Evolutionary conservation across 2,888 invertebrate genomes (phyloP).

Genomic region (Octodonta nipae): DNA sequence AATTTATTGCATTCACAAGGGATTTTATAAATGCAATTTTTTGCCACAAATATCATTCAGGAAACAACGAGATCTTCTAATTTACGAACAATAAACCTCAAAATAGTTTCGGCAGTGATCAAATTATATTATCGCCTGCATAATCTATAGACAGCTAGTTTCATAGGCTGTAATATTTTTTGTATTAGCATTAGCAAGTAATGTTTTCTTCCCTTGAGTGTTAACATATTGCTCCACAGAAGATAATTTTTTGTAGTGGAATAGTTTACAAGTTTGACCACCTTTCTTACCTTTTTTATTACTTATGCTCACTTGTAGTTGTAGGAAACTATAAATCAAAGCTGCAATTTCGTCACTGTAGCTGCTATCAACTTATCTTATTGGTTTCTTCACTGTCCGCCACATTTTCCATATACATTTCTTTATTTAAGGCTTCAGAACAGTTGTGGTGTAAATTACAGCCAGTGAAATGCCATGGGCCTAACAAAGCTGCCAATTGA

Average conservation of each 20-base stretch:
- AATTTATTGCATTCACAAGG: too few species aligned
- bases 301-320: neutral
- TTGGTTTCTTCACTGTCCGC: neutral
- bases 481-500: slow-evolving; percentile 16
- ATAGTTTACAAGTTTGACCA: neutral
- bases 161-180: neutral
- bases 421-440: neutral
- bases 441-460: neutral
- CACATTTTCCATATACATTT: neutral
- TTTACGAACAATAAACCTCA: neutral
- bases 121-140: neutral
- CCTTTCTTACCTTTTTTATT: slow-evolving; percentile 2
- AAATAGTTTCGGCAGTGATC: neutral
- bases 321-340: slow-evolving; percentile 3
- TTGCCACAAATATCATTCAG: too few species aligned
- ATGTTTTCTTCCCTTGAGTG: neutral
- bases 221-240: neutral
- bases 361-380: neutral
- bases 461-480: slow-evolving; percentile 7
- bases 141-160: neutral
- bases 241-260: too few species aligned
- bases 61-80: too few species aligned
- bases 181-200: neutral
- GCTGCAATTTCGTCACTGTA: neutral
- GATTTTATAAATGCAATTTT: too few species aligned